Base-by-base conservation (phyloP, 2,113 vertebrate species). In the Menidia beryllina region DNA sequence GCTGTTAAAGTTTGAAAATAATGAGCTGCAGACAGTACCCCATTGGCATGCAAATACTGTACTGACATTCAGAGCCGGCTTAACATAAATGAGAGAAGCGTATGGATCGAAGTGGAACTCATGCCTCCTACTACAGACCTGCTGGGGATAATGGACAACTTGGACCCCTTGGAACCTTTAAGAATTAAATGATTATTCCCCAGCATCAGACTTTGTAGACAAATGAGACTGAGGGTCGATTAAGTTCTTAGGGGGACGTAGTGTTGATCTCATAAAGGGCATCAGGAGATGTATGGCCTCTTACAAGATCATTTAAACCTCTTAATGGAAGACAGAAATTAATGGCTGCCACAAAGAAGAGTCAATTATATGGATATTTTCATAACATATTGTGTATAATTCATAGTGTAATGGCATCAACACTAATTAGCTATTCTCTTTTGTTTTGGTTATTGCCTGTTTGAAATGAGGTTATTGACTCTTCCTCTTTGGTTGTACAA, bases 341-440 rank as follows among this genome's bases (percentile, higher is more conserved):
- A 92, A 92, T 91, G 89, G 82, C 76, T 86, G 82, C 88, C 81
- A 88, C 78, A 77, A 79, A 78, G 67, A 52, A 64, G 74, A 91
- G 89, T 92, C 89, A 91, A 92, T 93, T 91, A 90, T 90, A 88
- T 90, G 77, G 89, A 91, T 87, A 87, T 92, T 93, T 90, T 92
- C 89, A 86, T 89, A 91, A 93, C 85, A 70, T 89, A 90, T 88
- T 88, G 89, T 82, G 77, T 89, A 89, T 89, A 90, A 85, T 92
- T 85, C 64, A 83, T 79, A 80, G 82, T 67, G 85, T 86, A 85
- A 91, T 87, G 81, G 59, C 71, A 77, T 72, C 14, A 58, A 87
- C 79, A 72, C 79, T 86, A 65, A 80, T 86, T 83, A 83, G 54
- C 30, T 62, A 71, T 72, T 56, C 77, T 60, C 65, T 79, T 86